Evolutionary conservation across 2,113 vertebrate species (phyloP).

Genomic region (Rhagologus leucostigma): DNA sequence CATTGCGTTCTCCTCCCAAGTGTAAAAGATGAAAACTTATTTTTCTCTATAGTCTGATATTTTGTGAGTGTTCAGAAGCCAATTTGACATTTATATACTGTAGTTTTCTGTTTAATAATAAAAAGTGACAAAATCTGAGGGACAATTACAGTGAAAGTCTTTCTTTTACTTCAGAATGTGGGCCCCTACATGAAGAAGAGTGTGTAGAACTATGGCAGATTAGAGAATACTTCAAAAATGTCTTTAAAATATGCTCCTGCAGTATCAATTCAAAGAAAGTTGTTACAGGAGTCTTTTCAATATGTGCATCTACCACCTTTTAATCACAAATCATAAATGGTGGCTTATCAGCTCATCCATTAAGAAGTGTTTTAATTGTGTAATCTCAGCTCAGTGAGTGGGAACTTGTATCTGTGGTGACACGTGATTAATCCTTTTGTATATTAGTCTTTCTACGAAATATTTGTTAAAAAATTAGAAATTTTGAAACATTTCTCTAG

Average conservation of each 20-base stretch:
- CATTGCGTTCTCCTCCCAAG: constrained; percentile 10
- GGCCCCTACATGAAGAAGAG: not conserved
- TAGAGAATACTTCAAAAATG: not conserved
- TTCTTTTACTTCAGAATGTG: not conserved
- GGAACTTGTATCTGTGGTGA: not conserved
- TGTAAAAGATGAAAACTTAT: constrained; percentile 39
- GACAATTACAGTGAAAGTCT: not conserved
- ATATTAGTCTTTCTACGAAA: not conserved
- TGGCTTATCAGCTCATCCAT: not conserved
- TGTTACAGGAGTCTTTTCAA: not conserved
- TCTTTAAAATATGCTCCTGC: not conserved
- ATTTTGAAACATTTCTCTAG: not conserved
- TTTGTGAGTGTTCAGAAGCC: not conserved
- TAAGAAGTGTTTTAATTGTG: not conserved
- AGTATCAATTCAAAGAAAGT: not conserved
- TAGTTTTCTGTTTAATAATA: constrained; percentile 3
- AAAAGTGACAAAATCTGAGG: not conserved
- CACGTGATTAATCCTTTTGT: not conserved
- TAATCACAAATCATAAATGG: not conserved
- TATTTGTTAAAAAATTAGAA: not conserved
- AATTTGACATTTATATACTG: constrained; percentile 16
- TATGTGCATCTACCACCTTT: not conserved
- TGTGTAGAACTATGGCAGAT: not conserved
- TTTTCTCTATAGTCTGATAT: constrained; percentile 13
- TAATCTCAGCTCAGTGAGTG: not conserved